Evolutionary conservation across 2,888 invertebrate genomes (phyloP).

Genomic region (Patella ulyssiponensis): DNA sequence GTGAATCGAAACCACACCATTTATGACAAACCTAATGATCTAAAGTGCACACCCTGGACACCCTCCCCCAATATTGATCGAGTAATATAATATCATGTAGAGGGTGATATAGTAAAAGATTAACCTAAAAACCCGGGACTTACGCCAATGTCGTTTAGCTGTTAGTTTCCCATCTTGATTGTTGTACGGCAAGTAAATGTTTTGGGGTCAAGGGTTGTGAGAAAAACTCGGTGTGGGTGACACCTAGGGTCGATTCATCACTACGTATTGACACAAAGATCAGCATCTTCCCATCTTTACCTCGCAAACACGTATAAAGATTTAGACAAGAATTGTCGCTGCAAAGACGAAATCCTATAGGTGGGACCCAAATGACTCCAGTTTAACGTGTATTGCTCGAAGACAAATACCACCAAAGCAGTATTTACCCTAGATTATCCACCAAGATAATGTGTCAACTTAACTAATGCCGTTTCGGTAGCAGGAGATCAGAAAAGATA

Average conservation of each 20-base stretch:
- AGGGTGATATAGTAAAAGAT: no score
- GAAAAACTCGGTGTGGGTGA: neutral
- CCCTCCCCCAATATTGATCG: no score
- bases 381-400: constrained; percentile 1
- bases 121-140: no score
- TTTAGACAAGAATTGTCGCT: constrained; percentile 5
- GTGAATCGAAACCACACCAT: no score
- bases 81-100: no score
- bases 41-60: no score
- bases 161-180: neutral
- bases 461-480: neutral
- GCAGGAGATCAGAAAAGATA: neutral
- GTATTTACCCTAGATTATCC: constrained; percentile 3
- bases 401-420: constrained; percentile 9
- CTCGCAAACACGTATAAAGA: neutral
- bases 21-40: no score
- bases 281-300: neutral
- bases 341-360: constrained; percentile 9
- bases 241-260: constrained; percentile 11
- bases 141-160: no score
- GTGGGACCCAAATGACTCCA: neutral
- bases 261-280: neutral
- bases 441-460: neutral
- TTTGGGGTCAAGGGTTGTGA: neutral
- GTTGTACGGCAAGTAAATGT: neutral